phyloP scores from a whole-genome alignment of 2,113 vertebrate species.

The Halcyon malimbica region DNA sequence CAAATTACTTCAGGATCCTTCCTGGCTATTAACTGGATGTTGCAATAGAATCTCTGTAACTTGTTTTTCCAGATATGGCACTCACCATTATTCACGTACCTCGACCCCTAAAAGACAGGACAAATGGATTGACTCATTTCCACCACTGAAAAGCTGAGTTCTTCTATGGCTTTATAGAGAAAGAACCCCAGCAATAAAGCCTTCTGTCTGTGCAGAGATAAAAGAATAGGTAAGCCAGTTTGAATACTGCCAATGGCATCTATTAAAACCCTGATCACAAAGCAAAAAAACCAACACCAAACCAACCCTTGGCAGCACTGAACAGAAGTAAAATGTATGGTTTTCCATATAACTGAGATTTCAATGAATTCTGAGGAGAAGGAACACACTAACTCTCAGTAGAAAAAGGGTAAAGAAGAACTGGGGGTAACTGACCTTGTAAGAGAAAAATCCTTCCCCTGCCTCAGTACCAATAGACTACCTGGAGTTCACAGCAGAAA shows the following conservation, averaged over 20 bases:
- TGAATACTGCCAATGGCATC: background rate
- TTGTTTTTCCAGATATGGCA: background rate
- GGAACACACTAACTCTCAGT: background rate
- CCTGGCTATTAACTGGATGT: background rate
- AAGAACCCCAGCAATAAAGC: background rate
- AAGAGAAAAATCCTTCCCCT: background rate
- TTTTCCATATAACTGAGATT: background rate
- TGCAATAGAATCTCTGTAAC: background rate
- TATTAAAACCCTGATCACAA: background rate
- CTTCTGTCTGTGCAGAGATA: background rate
- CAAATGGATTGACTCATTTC: background rate
- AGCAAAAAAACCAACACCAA: background rate
- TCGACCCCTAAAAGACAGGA: background rate
- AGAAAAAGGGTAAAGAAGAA: background rate
- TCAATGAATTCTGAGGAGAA: background rate
- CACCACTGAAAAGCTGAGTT: background rate
- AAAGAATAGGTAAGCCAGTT: background rate
- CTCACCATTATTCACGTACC: background rate
- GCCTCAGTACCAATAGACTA: background rate
- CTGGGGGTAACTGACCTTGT: background rate
- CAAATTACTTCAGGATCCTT: background rate
- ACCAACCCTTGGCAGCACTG: background rate
- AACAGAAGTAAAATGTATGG: background rate
- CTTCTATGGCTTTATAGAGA: background rate
- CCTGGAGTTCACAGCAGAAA: background rate